Base-by-base conservation (phyloP, 2,888 invertebrate species). In the Monoplex corrugatus region DNA sequence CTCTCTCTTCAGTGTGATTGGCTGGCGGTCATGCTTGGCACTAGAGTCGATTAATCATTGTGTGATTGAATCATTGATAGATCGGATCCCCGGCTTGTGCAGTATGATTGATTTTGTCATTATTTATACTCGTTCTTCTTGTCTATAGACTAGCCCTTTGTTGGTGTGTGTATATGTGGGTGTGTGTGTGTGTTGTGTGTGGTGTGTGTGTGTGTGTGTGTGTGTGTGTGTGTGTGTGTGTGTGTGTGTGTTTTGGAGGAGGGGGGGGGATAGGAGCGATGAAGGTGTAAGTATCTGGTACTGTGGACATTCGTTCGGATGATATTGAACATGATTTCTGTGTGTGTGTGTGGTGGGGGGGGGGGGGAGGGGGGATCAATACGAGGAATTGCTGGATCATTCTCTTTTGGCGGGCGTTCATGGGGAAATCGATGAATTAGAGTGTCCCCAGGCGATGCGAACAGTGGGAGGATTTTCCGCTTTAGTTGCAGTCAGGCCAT, bases 401-500 rank as follows among this genome's bases (percentile, higher is more conserved):
- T 50, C n/a, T 72, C 68, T 72, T n/a, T 72, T 72, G 75, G 57
- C 57, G 57, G 72, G 40, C 43, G 43, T 80, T 80, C 40, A 80
- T 80, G 78, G 78, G 13, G 40, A 40, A 80, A 40, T 40, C 78
- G 23, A 80, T 80, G 40, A 43, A 80, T 80, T 80, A 80, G 43
- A 80, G 78, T 43, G 43, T 80, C 78, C 32, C 78, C 28, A 28
- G 68, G 40, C 40, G 43, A 80, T 80, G 43, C 5, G 43, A 80
- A 80, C 78, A 80, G 35, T 35, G 78, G 78, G 43, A 32, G 75
- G 35, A 75, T 80, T 80, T 80, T 80, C 78, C 78, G 78, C 78
- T 80, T 80, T 80, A 80, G 78, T 80, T 80, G 78, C 78, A 80
- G 40, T 80, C 23, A 43, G 40, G 43, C 28, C 23, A 80, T 43